These are phyloP conservation scores for Epinotia nisella DNA, from an alignment of 2,888 invertebrate species.

Conservation along the genomic window DNA sequence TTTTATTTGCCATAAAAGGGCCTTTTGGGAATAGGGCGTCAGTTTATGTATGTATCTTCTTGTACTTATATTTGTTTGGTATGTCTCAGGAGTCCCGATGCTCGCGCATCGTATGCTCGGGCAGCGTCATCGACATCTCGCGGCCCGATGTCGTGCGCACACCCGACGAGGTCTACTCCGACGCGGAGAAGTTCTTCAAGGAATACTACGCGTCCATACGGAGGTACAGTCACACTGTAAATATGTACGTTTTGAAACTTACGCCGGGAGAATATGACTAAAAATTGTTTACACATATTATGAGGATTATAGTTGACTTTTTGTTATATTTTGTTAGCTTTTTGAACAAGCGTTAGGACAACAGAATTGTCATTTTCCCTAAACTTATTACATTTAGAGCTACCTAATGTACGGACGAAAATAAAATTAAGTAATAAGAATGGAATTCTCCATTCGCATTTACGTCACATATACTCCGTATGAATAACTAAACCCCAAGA, in stretches of 20 bases:
- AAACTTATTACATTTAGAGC: too few species aligned
- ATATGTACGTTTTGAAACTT: background rate
- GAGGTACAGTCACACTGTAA: constrained; percentile 85
- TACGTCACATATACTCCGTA: too few species aligned
- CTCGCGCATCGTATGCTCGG: constrained; percentile 88
- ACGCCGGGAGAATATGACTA: background rate
- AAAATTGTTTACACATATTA: background rate
- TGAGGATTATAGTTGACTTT: too few species aligned
- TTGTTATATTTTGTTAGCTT: too few species aligned
- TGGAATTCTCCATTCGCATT: too few species aligned
- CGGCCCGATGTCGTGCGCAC: constrained; percentile 86
- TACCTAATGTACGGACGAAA: too few species aligned
- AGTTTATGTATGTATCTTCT: too few species aligned
- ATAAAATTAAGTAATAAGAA: too few species aligned
- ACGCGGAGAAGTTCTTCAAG: constrained; percentile 94
- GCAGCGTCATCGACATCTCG: constrained; percentile 89
- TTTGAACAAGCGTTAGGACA: too few species aligned
- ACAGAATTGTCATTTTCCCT: too few species aligned
- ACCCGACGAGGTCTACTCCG: constrained; percentile 88
- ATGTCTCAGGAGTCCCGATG: constrained; percentile 87
- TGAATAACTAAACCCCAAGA: too few species aligned
- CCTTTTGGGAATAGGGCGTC: background rate
- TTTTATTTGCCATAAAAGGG: background rate
- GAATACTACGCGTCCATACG: constrained; percentile 96
- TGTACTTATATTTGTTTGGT: constrained; percentile 32